Conservation (phyloP, 2,888 invertebrate species). For the Tillus elongatus region DNA sequence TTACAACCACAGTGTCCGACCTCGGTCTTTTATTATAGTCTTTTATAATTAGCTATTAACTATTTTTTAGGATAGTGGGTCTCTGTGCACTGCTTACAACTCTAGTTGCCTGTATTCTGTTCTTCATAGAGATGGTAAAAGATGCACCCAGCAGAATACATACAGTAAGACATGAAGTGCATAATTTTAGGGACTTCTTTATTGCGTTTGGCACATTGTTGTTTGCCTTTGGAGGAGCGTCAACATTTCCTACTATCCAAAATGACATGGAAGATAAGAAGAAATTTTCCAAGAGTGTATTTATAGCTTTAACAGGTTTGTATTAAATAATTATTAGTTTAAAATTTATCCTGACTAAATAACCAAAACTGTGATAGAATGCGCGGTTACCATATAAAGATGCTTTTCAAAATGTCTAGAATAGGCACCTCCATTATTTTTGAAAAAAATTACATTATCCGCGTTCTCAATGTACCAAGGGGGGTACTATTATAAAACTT, state of each 20-base stretch:
- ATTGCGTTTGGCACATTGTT: conserved; percentile 60
- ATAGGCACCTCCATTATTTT: no score
- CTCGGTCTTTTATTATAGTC: no score
- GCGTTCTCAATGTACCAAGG: no score
- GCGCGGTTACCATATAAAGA: no score
- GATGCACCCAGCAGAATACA: conserved; percentile 42
- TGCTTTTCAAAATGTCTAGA: no score
- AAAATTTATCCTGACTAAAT: no score
- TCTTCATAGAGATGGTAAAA: conserved; percentile 52
- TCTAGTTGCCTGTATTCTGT: conserved; percentile 52
- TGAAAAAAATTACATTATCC: no score
- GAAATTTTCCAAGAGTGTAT: conserved; percentile 55
- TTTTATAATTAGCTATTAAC: no score
- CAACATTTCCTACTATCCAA: conserved; percentile 70
- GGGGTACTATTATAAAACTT: no score
- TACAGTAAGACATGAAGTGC: conserved; percentile 43
- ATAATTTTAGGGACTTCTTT: conserved; percentile 56
- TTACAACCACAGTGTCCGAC: no score
- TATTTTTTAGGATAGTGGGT: conserved; percentile 51
- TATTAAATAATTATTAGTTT: conserved; percentile 4
- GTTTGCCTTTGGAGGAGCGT: conserved; percentile 65
- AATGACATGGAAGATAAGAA: conserved; percentile 63
- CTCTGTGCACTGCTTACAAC: conserved; percentile 55
- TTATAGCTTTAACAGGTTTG: conserved; percentile 54
- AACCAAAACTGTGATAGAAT: no score